Conservation (phyloP, 2,888 invertebrate species). For the Acrocera orbiculus region DNA sequence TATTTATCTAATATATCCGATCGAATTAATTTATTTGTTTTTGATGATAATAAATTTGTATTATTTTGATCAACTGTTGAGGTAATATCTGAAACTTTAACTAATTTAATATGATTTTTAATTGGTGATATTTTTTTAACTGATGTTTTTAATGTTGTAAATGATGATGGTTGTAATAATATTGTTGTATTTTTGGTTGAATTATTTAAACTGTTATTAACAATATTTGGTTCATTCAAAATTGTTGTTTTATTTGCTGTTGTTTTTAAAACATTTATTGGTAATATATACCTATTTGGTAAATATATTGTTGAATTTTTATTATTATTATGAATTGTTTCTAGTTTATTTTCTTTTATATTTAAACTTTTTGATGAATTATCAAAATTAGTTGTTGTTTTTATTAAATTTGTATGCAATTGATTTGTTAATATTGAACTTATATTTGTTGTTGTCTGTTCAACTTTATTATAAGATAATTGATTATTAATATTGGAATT, state of each 20-base stretch:
- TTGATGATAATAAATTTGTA: too few relatives aligned
- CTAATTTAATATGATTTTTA: too few relatives aligned
- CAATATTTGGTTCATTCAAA: neutral
- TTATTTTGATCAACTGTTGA: too few relatives aligned
- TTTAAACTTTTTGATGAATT: too few relatives aligned
- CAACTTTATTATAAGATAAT: slow-evolving; percentile 12
- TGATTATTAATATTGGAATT: neutral
- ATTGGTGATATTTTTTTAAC: neutral
- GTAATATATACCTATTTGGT: slow-evolving; percentile 46
- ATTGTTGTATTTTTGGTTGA: neutral
- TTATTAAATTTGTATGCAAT: neutral
- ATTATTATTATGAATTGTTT: slow-evolving; percentile 42
- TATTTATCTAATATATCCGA: too few relatives aligned
- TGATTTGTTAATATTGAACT: neutral
- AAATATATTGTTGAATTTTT: slow-evolving; percentile 45
- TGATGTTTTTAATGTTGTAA: neutral
- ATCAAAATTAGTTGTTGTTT: slow-evolving; percentile 11
- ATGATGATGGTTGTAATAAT: neutral
- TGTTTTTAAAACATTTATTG: slow-evolving; percentile 52
- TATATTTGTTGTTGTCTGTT: neutral
- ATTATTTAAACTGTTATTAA: neutral
- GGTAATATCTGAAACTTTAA: neutral
- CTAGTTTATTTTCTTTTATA: too few relatives aligned
- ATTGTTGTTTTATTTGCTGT: slow-evolving; percentile 20
- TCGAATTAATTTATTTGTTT: too few relatives aligned